These are phyloP conservation scores for Brachymystax lenok DNA, from an alignment of 2,797 vertebrate genomes.

Conservation along the genomic window DNA sequence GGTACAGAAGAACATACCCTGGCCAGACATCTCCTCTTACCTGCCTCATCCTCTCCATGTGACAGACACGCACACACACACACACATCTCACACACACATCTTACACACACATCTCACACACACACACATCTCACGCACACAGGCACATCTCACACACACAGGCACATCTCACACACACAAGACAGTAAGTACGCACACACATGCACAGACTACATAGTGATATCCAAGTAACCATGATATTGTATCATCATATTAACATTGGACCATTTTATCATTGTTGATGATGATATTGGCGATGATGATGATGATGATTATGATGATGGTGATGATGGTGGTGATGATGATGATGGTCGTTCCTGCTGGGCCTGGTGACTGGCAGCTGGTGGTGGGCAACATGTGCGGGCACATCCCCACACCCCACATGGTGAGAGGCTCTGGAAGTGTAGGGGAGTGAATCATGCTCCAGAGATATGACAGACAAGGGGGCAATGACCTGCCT, in stretches of 20 bases:
- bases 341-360: too few relatives aligned
- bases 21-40: neutral
- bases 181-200: neutral
- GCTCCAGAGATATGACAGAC: neutral
- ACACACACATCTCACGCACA: constrained; percentile 2
- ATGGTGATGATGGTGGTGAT: neutral
- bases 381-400: too few relatives aligned
- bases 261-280: neutral
- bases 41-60: neutral
- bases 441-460: too few relatives aligned
- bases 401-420: too few relatives aligned
- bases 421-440: too few relatives aligned
- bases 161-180: neutral
- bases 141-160: neutral
- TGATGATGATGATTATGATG: neutral
- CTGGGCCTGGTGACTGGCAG: too few relatives aligned
- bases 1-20: neutral
- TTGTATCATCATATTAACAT: neutral
- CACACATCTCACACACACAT: neutral
- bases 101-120: neutral
- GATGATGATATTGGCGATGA: neutral
- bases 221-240: neutral
- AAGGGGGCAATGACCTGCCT: neutral
- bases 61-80: constrained; percentile 1
- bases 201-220: neutral